phyloP scores from a whole-genome alignment of 2,797 vertebrate genomes.

The Brachyalestes nurse region DNA sequence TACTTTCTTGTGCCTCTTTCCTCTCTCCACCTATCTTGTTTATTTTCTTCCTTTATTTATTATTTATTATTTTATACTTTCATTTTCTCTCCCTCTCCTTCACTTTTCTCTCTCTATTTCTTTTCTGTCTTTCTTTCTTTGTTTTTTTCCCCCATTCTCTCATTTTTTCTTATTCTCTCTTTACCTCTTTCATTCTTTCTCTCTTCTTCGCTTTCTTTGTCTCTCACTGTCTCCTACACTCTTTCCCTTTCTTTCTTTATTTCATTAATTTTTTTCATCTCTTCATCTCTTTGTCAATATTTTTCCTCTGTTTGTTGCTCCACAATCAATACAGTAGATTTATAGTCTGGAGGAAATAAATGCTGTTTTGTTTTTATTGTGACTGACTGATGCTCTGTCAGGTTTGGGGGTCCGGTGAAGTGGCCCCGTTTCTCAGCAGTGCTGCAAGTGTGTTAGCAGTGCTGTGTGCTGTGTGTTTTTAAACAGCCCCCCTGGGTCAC shows the following conservation, averaged over 20 bases:
- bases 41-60: too few relatives aligned
- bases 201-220: not conserved
- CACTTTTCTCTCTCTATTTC: slow-evolving; percentile 13
- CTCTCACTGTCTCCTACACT: not conserved
- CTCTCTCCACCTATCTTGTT: too few relatives aligned
- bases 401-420: slow-evolving; percentile 40
- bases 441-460: not conserved
- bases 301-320: slow-evolving; percentile 64
- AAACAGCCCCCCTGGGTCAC: not conserved
- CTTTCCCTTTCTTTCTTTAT: slow-evolving; percentile 51
- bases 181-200: not conserved
- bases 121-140: not conserved
- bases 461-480: not conserved
- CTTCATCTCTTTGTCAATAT: slow-evolving; percentile 60
- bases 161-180: not conserved
- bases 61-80: slow-evolving; percentile 66
- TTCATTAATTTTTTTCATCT: not conserved
- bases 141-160: not conserved
- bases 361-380: slow-evolving; percentile 58
- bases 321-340: slow-evolving; percentile 61
- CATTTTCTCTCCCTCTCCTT: slow-evolving; percentile 30
- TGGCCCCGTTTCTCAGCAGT: slow-evolving; percentile 59
- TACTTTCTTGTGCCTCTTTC: not conserved
- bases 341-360: slow-evolving; percentile 62
- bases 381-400: slow-evolving; percentile 52